phyloP scores from a whole-genome alignment of 2,888 invertebrate species.

The Caenorhabditis sulstoni region DNA sequence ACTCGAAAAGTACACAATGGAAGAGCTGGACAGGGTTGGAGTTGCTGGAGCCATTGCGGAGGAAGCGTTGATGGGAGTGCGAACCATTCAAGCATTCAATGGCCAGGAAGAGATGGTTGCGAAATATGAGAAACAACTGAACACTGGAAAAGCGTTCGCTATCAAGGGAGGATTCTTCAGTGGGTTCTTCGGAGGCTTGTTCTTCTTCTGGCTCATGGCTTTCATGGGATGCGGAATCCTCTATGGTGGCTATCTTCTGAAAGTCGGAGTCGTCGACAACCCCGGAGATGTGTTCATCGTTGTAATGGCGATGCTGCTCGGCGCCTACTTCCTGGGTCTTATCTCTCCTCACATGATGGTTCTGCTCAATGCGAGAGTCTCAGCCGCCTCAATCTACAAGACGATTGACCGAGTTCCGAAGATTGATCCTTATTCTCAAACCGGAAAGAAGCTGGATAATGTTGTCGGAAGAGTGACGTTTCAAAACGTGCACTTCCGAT shows the following conservation, averaged over 20 bases:
- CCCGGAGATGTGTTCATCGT: constrained; percentile 78
- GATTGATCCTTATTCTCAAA: constrained; percentile 72
- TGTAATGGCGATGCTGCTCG: constrained; percentile 75
- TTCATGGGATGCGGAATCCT: constrained; percentile 72
- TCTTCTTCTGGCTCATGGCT: constrained; percentile 73
- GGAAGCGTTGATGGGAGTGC: constrained; percentile 74
- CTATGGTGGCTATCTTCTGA: constrained; percentile 71
- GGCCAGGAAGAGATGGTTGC: constrained; percentile 74
- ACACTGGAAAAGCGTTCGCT: constrained; percentile 68
- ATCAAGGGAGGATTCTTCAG: constrained; percentile 75
- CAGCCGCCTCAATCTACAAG: constrained; percentile 71
- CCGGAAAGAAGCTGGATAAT: constrained; percentile 58
- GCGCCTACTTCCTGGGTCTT: constrained; percentile 72
- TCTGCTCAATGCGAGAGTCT: constrained; percentile 70
- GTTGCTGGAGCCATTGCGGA: constrained; percentile 76
- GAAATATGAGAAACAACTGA: constrained; percentile 67
- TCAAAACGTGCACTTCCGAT: constrained; percentile 76
- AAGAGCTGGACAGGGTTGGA: constrained; percentile 69
- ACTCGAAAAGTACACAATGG: constrained; percentile 67
- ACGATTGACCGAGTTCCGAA: constrained; percentile 72
- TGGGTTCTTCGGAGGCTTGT: constrained; percentile 75
- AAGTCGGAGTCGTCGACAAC: constrained; percentile 62
- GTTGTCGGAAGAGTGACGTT: constrained; percentile 67
- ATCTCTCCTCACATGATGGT: constrained; percentile 74
- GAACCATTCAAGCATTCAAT: constrained; percentile 76